Evolutionary conservation across 2,797 vertebrate genomes (phyloP).

Genomic region (Hoplostethus mediterraneus): DNA sequence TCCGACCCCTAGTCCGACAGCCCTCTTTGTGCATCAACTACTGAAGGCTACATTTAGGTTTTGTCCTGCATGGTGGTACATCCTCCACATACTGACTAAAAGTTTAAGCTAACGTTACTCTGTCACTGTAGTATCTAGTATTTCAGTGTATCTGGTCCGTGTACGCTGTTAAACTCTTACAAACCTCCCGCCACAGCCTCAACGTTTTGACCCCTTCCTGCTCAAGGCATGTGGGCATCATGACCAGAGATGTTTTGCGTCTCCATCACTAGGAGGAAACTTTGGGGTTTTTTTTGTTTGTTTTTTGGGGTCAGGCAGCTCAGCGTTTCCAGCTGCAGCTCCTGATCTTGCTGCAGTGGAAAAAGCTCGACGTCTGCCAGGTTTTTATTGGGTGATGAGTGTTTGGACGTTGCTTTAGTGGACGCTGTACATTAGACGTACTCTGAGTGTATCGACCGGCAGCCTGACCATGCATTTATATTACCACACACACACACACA

Average conservation of each 20-base stretch:
- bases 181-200: too few species aligned
- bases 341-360: conserved; percentile 41
- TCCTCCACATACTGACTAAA: too few species aligned
- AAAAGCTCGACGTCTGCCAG: conserved; percentile 41
- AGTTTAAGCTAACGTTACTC: too few species aligned
- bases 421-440: conserved; percentile 8
- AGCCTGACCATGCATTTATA: background rate
- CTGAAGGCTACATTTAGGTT: too few species aligned
- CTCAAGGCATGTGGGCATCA: conserved; percentile 6
- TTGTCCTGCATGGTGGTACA: too few species aligned
- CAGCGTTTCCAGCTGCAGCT: background rate
- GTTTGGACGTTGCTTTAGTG: conserved; percentile 17
- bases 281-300: too few species aligned
- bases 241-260: conserved; percentile 56
- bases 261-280: conserved; percentile 50
- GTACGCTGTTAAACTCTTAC: too few species aligned
- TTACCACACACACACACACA: background rate
- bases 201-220: too few species aligned
- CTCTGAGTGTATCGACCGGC: conserved; percentile 3
- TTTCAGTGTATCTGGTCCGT: too few species aligned
- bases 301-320: conserved; percentile 43
- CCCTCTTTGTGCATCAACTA: too few species aligned
- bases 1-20: too few species aligned
- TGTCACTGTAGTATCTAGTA: too few species aligned
- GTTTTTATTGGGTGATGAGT: conserved; percentile 58